A percentile compares a stretch with the other conserved stretches of the same genome.
These are phyloP conservation scores for Drosophila equinoxialis DNA, from an alignment of 1,140 invertebrate genomes.

Conservation along the genomic window DNA sequence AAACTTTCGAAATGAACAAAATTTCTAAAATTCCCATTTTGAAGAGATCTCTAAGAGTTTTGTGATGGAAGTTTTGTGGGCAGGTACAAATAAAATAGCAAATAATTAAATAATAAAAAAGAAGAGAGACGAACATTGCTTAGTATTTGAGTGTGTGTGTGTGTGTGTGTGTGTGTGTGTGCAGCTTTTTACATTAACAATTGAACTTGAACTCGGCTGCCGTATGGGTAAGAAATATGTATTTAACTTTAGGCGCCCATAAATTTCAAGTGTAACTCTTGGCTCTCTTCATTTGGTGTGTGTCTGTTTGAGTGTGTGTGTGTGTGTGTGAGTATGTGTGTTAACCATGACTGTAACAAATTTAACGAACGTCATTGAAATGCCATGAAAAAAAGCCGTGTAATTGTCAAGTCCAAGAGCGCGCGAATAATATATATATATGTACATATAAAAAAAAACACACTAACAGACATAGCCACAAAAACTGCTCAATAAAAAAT, in stretches of 20 bases:
- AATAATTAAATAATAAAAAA: constrained; percentile 60
- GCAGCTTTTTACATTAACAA: constrained; percentile 73
- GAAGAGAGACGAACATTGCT: constrained; percentile 36
- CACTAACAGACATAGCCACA: constrained; percentile 26
- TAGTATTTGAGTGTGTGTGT: too few species aligned
- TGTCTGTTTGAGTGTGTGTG: constrained; percentile 22
- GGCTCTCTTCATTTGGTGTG: constrained; percentile 36
- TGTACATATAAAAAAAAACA: constrained; percentile 13
- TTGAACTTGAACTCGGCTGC: constrained; percentile 80
- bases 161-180: constrained; percentile 34
- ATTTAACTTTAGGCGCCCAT: constrained; percentile 55
- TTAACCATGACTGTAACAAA: constrained; percentile 80
- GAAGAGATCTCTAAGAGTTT: constrained; percentile 5
- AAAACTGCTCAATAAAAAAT: constrained; percentile 58
- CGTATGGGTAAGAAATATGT: constrained; percentile 51
- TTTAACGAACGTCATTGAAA: constrained; percentile 81
- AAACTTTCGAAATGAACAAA: constrained; percentile 18
- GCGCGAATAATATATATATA: constrained; percentile 58
- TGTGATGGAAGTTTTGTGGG: constrained; percentile 12
- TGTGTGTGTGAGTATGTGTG: constrained; percentile 44
- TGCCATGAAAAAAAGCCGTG: constrained; percentile 67
- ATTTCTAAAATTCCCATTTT: constrained; percentile 17
- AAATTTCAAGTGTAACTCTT: constrained; percentile 50
- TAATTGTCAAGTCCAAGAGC: constrained; percentile 82
- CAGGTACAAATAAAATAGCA: constrained; percentile 26